A percentile compares a stretch with the other conserved stretches of the same genome.
These are phyloP conservation scores for Hylaea fasciaria DNA, from an alignment of 2,888 invertebrate species.

Conservation along the genomic window DNA sequence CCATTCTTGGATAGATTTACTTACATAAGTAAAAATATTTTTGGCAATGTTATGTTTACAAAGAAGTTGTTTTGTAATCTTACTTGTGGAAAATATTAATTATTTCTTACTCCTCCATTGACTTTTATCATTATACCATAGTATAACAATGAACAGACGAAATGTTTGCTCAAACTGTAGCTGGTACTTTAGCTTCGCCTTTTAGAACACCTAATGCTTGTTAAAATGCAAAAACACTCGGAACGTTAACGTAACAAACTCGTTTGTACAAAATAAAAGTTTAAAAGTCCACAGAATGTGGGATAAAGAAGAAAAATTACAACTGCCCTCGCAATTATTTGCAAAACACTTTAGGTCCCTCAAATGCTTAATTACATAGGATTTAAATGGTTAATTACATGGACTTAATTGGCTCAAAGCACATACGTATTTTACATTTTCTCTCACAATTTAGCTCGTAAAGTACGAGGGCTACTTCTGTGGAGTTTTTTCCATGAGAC, in stretches of 20 bases:
- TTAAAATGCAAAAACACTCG: too few species aligned
- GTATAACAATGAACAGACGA: too few species aligned
- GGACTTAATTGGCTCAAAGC: constrained; percentile 46
- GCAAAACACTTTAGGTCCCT: constrained; percentile 52
- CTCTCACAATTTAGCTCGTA: constrained; percentile 15
- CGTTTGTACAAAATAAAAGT: not conserved
- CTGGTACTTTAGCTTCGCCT: too few species aligned
- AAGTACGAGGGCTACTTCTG: not conserved
- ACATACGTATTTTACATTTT: constrained; percentile 45
- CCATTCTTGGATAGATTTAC: too few species aligned
- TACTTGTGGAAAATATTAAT: too few species aligned
- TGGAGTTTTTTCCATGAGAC: too few species aligned
- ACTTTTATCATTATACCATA: too few species aligned
- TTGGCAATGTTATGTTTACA: too few species aligned
- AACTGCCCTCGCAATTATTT: constrained; percentile 50
- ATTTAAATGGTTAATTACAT: constrained; percentile 52
- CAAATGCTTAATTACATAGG: constrained; percentile 40
- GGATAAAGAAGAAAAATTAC: constrained; percentile 48
- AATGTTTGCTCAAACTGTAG: too few species aligned
- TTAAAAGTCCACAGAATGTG: constrained; percentile 33
- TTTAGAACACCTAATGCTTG: not conserved
- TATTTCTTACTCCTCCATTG: too few species aligned
- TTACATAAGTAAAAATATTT: not conserved
- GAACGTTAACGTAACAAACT: not conserved
- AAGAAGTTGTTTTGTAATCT: too few species aligned